phyloP scores from a whole-genome alignment of 2,797 vertebrate species.

The Lepilemur septentrionalis region DNA sequence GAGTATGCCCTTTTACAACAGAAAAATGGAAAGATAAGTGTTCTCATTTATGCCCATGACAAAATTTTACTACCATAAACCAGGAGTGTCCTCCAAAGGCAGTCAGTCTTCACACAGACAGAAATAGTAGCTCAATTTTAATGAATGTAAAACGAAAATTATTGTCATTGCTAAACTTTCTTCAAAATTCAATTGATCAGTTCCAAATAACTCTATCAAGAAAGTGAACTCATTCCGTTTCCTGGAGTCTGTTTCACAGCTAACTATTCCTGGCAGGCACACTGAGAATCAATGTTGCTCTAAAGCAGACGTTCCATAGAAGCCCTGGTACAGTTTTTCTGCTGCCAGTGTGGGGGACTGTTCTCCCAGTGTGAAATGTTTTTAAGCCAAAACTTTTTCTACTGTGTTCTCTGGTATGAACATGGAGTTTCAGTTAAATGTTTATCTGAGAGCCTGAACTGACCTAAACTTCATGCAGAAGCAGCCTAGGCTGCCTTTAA shows the following conservation, averaged over 20 bases:
- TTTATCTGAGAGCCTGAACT: not conserved
- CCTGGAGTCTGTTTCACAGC: not conserved
- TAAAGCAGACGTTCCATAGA: not conserved
- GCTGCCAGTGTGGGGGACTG: not conserved
- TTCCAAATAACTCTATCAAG: not conserved
- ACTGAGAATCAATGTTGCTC: not conserved
- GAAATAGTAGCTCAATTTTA: not conserved
- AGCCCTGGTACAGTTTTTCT: not conserved
- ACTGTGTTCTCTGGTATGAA: not conserved
- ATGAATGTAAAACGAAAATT: not conserved
- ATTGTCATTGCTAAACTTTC: not conserved
- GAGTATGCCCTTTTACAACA: not conserved
- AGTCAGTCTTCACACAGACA: not conserved
- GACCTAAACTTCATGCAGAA: not conserved
- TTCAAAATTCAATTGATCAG: not conserved
- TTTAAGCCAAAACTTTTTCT: constrained; percentile 9
- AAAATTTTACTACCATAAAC: not conserved
- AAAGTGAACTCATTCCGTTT: not conserved
- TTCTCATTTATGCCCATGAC: not conserved
- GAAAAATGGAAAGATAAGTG: not conserved
- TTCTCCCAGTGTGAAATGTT: not conserved
- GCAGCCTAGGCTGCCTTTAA: not conserved
- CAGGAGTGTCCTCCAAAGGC: not conserved
- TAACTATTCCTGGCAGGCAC: not conserved
- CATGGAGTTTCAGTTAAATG: not conserved